These are phyloP conservation scores for Ophioninae sp. DNA, from an alignment of 2,888 invertebrate species.

Conservation along the genomic window DNA sequence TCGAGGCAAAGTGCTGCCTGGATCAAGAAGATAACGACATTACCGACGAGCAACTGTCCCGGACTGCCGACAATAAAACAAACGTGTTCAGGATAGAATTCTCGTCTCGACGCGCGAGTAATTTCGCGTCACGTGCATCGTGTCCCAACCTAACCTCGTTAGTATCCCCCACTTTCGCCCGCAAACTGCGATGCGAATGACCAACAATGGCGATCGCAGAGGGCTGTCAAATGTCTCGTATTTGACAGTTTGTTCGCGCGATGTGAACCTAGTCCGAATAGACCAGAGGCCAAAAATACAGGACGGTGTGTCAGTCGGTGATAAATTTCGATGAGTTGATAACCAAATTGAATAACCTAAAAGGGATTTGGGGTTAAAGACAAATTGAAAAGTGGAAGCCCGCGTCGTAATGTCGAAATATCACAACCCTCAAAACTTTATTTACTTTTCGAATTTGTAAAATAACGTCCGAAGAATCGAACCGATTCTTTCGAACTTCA, in stretches of 20 bases:
- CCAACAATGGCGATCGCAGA: constrained; percentile 72
- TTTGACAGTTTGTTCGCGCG: constrained; percentile 63
- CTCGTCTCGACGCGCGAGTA: background rate
- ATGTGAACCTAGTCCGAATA: background rate
- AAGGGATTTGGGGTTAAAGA: constrained; percentile 2
- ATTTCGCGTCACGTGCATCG: constrained; percentile 37
- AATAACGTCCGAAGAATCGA: constrained; percentile 29
- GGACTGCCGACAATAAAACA: background rate
- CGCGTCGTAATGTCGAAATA: constrained; percentile 56
- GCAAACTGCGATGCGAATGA: constrained; percentile 15
- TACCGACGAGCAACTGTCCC: background rate
- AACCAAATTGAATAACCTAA: background rate
- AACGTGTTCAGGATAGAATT: background rate
- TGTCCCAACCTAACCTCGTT: constrained; percentile 56
- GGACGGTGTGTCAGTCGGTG: background rate
- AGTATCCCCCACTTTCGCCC: constrained; percentile 25
- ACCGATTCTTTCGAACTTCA: background rate
- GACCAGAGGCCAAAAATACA: constrained; percentile 13
- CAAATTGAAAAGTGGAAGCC: constrained; percentile 50
- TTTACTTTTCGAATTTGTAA: constrained; percentile 12
- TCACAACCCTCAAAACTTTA: constrained; percentile 2
- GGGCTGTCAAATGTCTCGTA: constrained; percentile 71
- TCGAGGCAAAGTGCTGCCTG: background rate
- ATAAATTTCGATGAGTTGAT: background rate
- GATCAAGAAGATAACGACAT: background rate